These are phyloP conservation scores for Holocentrus rufus DNA, from an alignment of 2,797 vertebrate species.

Conservation along the genomic window DNA sequence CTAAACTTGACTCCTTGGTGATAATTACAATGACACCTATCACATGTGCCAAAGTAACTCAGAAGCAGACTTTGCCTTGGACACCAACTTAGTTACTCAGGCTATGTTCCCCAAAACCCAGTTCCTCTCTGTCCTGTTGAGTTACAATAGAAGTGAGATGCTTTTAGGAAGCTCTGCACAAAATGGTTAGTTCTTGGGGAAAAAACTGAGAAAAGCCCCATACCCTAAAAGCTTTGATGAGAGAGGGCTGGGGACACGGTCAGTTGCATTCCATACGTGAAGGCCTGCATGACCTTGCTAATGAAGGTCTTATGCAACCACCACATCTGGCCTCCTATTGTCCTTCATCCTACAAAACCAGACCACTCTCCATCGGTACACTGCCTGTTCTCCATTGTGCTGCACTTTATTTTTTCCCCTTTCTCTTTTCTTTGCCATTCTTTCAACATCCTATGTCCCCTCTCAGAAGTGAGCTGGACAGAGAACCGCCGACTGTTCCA, in stretches of 20 bases:
- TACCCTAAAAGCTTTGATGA: neutral
- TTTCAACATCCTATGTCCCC: conserved; percentile 74
- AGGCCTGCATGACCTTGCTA: conserved; percentile 38
- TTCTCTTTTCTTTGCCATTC: conserved; percentile 76
- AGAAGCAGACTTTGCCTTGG: neutral
- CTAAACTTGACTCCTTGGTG: neutral
- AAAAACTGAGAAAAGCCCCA: too few species aligned
- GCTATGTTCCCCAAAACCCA: neutral
- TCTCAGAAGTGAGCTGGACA: conserved; percentile 66
- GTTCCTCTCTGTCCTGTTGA: too few species aligned
- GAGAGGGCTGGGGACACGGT: neutral
- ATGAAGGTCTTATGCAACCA: conserved; percentile 62
- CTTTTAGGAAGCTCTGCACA: neutral
- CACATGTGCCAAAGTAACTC: neutral
- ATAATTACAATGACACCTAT: neutral
- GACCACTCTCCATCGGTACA: conserved; percentile 47
- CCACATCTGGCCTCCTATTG: conserved; percentile 65
- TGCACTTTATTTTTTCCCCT: conserved; percentile 64
- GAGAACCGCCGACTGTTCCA: conserved; percentile 72
- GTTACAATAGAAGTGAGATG: too few species aligned
- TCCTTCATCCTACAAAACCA: conserved; percentile 59
- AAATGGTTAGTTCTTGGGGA: too few species aligned
- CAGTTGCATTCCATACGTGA: conserved; percentile 9
- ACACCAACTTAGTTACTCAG: neutral
- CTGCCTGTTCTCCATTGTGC: conserved; percentile 63